phyloP scores from a whole-genome alignment of 2,797 vertebrate species.

The Gallinago stenura region DNA sequence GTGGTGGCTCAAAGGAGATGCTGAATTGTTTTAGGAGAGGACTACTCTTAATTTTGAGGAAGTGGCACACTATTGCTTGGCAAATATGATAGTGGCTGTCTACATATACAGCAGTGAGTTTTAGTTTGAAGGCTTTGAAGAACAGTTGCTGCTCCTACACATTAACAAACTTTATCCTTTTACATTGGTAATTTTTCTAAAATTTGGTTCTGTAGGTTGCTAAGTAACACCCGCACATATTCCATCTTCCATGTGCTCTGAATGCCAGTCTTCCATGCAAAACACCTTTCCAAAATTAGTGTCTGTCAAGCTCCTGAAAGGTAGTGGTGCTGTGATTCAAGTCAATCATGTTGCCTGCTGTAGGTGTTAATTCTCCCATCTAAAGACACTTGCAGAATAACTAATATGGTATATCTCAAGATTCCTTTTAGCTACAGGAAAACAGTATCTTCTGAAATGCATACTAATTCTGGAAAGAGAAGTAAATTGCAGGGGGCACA shows the following conservation, averaged over 20 bases:
- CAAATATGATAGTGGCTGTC: background rate
- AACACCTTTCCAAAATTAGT: constrained; percentile 70
- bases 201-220: constrained; percentile 60
- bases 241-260: constrained; percentile 36
- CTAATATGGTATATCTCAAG: background rate
- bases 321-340: constrained; percentile 47
- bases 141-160: constrained; percentile 15
- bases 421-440: background rate
- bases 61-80: background rate
- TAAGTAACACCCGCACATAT: constrained; percentile 49
- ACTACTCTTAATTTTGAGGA: background rate
- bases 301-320: constrained; percentile 60
- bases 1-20: background rate
- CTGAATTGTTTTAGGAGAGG: background rate
- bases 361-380: constrained; percentile 44
- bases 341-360: constrained; percentile 59
- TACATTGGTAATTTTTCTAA: constrained; percentile 14
- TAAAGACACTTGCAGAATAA: constrained; percentile 12
- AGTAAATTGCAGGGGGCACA: background rate
- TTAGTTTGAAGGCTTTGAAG: background rate
- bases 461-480: background rate
- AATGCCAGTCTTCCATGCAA: constrained; percentile 58
- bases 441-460: background rate
- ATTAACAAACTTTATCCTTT: constrained; percentile 17
- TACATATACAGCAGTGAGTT: background rate